Evolutionary conservation across 2,797 vertebrate genomes (phyloP), one percentile per base, ranked within the genome.

Genomic region (Gymnopithys bicolor): DNA sequence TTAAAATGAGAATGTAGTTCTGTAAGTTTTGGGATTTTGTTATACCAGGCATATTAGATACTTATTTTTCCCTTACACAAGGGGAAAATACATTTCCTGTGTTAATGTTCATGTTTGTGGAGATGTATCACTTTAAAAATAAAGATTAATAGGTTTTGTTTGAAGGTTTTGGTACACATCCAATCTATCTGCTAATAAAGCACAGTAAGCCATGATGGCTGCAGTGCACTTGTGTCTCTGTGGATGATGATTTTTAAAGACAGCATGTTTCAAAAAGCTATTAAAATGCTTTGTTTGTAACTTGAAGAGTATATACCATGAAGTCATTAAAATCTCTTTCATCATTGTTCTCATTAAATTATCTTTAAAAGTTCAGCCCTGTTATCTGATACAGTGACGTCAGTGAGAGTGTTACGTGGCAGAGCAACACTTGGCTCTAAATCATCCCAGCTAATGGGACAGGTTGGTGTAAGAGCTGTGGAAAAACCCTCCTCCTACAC

Each of bases 211-310:
- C 8, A 5, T 33, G 58, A 27, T 80, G 64, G 46, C 63, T 93
- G 60, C 83, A 94, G 39, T 33, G 30, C 55, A 53, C 18, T 77
- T 91, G 64, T 93, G 37, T 91, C 30, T 81, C 79, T 68, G 62
- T 87, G 58, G 53, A 89, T 79, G 49, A 63, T 33, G n/a, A 71
- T 64, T 95, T 90, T 85, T 30, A 59, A 75, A 89, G 64, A 70
- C 33, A 75, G 59, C 28, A 13, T 69, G 53, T 87, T 92, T 93
- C 51, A 87, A 90, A 94, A 55, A 89, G 67, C 82, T 81, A 66
- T 71, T 78, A 83, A 91, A 95, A 80, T 76, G 41, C 87, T 89
- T 88, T 89, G 67, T 92, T 84, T 89, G 66, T 82, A 93, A 89
- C 71, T 85, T 74, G 88, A 79, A 88, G 49, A 87, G 41, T 62